Evolutionary conservation across 2,113 vertebrate genomes (phyloP), one percentile per base, ranked within the genome.

Genomic region (Amphilophus citrinellus): DNA sequence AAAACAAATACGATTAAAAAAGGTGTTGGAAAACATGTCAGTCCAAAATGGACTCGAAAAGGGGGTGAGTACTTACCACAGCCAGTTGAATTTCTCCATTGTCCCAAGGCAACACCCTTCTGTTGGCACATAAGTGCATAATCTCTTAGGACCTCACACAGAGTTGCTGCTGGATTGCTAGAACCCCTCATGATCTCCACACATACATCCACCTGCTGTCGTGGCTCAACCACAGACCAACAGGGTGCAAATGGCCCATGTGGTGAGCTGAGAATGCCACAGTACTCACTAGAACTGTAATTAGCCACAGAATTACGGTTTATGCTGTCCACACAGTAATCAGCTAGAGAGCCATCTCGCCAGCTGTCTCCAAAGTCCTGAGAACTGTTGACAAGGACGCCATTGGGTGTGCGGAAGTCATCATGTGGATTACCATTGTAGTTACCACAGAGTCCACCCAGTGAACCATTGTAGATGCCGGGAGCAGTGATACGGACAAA

Each of bases 291-390:
- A 0, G 79, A 86, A 32, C 61, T 82, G 11, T 82, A 58, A 73
- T 85, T 60, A 10, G 11, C 50, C 17, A 4, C 6, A 2, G 60
- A 10, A 1, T 37, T 13, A 0, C 0, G 2, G 14, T 11, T 24
- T 17, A 5, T 17, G 2, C 10, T 27, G 4, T 87, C 91, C 0
- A 79, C 80, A 0, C 91, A 96, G 10, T 80, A 24, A 6, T 88
- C 87, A 18, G 81, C 63, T 0, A 94, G 83, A 14, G 91, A 89
- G 2, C 94, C 94, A 30, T 22, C 77, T 62, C 94, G 79, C 95
- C 95, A 96, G 0, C 95, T 96, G 87, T 95, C 91, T 3, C 93
- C 94, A 89, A 96, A 96, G 0, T 2, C 61, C 20, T 90, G 88
- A 17, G 93, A 77, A 50, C 59, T 88, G n/a, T 82, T 57, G 1